Base-by-base conservation (phyloP, 2,888 invertebrate genomes). In the Epirrita christyi region DNA sequence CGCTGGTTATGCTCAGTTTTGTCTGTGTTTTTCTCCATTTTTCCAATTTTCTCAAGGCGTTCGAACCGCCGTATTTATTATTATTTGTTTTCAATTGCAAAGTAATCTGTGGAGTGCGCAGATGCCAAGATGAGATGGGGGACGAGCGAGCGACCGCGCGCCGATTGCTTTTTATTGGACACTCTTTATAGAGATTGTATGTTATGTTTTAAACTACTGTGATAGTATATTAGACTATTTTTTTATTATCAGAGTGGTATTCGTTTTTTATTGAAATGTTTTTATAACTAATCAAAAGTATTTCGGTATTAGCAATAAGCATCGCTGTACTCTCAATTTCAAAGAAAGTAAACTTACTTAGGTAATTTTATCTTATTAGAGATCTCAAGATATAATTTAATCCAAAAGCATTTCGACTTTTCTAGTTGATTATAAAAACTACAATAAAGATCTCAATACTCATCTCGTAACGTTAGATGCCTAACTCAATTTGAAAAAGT, bases 51-150 rank as follows among this genome's bases (percentile, higher is more conserved):
- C 78, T 76, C 81, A 52, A 46, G 55, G 54, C 55, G 53, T 76
- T 75, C 69, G 72, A 78, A 77, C 75, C 75, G 37, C 74, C 75
- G 80, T 88, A 88, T 90, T 90, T 90, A 89, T 89, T 88, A 86
- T 88, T 88, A 88, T 90, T 90, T 88, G 88, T 89, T 89, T 89
- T 89, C 89, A 88, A 89, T 90, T 88, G 88, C 87, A 83, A 86
- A 88, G 86, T 86, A 89, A 89, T 88, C 88, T 88, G 80, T 75
- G 82, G 82, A 77, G 81, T 81, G 80, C 80, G 86, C 88, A 88
- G 87, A 85, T 88, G 88, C 79, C 69, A 76, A 85, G 82, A 81
- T 76, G 43, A 36, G 53, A 52, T 49, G 50, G 52, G 53, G 47
- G 42, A 73, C 73, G 62, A 70, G 29, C 50, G 37, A 45, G 65